Evolutionary conservation across 2,888 invertebrate genomes (phyloP), one percentile per base, ranked within the genome.

Genomic region (Mimachlamys varia): DNA sequence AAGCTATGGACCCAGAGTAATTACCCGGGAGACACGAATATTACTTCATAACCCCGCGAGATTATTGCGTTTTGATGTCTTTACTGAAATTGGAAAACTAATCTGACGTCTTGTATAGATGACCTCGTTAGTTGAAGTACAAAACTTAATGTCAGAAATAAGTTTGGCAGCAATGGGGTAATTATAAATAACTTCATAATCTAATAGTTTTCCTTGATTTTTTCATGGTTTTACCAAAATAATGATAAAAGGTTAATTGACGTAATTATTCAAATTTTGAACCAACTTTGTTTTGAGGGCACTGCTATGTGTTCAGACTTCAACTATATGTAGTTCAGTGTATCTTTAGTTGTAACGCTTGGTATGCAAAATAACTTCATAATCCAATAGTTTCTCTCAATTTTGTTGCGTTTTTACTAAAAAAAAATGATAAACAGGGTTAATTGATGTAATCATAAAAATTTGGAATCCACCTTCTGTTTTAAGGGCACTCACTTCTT

Each of bases 31-130:
- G 76, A 76, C 76, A 33, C 1, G 76, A 27, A 33, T 76, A 76
- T 76, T 33, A 33, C 76, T 76, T 76, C 76, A 76, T 76, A 76
- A 76, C 76, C 13, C 19, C 7, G 33, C 33, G 13, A 76, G 76
- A 76, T 76, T 76, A 76, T 76, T 5, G 33, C 33, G 33, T 27
- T 76, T 76, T 76, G 76, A 76, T 76, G 76, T 76, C 27, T 76
- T 76, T 76, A 76, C 33, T 76, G 33, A 76, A 76, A 76, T 76
- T 33, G 76, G 76, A 76, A 76, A 33, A 27, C 76, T 76, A 27
- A 33, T 76, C 76, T 76, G 76, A 76, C 10, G 22, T 76, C 27
- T 76, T 76, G 33, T 62, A 62, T 22, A 22, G 76, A 13, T 33
- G 76, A 76, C 12, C 76, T 76, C 10, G 33, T 33, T 33, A 76